Base-by-base conservation (phyloP, 2,888 invertebrate species). In the Nemoura dubitans region DNA sequence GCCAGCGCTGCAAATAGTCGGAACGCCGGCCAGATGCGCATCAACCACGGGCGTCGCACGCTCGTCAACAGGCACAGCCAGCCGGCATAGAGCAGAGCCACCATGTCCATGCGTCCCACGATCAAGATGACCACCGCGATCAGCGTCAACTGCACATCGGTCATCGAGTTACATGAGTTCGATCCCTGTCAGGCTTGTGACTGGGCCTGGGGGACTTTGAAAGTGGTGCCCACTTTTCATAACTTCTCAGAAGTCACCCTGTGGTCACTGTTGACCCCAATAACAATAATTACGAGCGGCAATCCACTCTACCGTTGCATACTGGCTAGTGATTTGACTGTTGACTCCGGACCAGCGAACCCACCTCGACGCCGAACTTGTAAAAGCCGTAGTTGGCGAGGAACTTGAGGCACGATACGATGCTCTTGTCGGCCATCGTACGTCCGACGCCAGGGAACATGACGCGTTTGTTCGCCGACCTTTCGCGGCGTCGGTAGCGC, bases 321-420 rank as follows among this genome's bases (percentile, higher is more conserved):
- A 59, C 6, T 59, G 14, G 59, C 59, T 36, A 36, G 10, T 36
- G n/a, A 36, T 36, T 36, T 36, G 5, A 36, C 36, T 36, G 36
- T 25, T n/a, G n/a, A n/a, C n/a, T n/a, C n/a, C n/a, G n/a, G n/a
- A n/a, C n/a, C n/a, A n/a, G n/a, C n/a, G n/a, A 42, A 88, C 91
- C 91, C 91, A 96, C 96, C 94, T 98, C 98, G n/a, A 98, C 93
- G 5, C 99, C 99, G 92, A 99, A 99, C 91, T 98, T 99, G 92
- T 98, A 99, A 92, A 98, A 99, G 30, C 97, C 96, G 91, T 97
- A 99, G 92, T 99, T 99, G 86, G 96, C 92, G 85, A 99, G 92
- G 92, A 97, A 99, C 91, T 98, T 97, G 76, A 96, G 89, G 90
- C 97, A 97, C 86, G 95, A 93, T 16, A 94, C 91, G 28, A 98